Evolutionary conservation across 1,140 invertebrate species (phyloP), one percentile per base, ranked within the genome.

Genomic region (Pristionchus pacificus): DNA sequence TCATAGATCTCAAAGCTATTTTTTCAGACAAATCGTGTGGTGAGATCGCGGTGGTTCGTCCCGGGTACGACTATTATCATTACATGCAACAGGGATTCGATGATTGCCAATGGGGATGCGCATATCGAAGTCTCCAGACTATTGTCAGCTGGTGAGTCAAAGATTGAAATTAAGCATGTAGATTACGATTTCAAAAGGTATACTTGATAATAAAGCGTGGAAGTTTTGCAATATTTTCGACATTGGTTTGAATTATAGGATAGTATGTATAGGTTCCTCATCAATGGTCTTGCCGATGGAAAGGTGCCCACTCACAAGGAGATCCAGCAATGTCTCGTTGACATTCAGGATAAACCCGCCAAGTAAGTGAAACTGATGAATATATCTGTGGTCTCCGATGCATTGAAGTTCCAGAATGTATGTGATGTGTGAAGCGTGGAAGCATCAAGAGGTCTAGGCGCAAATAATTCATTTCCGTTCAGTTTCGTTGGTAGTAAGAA

Each of bases 51-150:
- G 69, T 91, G 31, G 92, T 98, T 1, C 86, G 89, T 73, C 95
- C 96, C 1, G 88, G 88, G 66, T 98, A 98, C 84, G 87, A 89
- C 1, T 99, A 98, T 86, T 90, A 95, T 85, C 96, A 98, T 85
- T 99, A 99, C 81, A 91, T 93, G 89, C 95, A 98, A 87, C 90
- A 98, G 82, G 87, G 89, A 77, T 90, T 95, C 81, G 91, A 98
- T 85, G 97, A 99, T 83, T 90, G 91, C 85, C 95, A 65, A 30
- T 99, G 97, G 97, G 97, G 97, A 19, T 99, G 97, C 88, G 96
- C 97, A 1, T 99, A 99, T 81, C 88, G 97, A 71, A 98, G 95
- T 3, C 87, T 99, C 71, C 97, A 99, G 86, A 98, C 96, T 0
- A 88, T 99, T 70, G 89, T 92, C 74, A 98, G 95, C 0, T 99